These are phyloP conservation scores for Meda fulgida DNA, from an alignment of 2,797 vertebrate genomes.

Conservation along the genomic window DNA sequence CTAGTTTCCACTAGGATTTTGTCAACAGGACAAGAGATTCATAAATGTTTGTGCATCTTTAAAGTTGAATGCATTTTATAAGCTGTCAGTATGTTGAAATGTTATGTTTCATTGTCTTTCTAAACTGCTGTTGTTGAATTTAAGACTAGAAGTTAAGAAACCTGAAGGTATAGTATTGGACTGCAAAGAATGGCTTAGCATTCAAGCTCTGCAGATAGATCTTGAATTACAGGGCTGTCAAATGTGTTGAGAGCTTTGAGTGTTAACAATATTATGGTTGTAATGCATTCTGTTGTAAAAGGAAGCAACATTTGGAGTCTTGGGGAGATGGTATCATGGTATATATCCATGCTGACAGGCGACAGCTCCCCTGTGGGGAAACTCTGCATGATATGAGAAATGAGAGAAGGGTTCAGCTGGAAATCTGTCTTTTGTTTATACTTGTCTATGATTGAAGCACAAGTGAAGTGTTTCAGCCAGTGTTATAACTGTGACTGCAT, in stretches of 20 bases:
- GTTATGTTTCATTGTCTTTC: background rate
- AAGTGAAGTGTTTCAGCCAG: background rate
- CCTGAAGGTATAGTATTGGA: background rate
- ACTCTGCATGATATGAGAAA: background rate
- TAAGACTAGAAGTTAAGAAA: background rate
- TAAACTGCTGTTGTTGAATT: background rate
- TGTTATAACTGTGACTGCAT: background rate
- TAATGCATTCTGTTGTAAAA: background rate
- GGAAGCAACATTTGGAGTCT: background rate
- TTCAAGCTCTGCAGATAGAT: background rate
- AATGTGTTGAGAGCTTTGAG: background rate
- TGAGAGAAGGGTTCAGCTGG: background rate
- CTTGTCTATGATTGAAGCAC: background rate
- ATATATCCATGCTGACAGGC: constrained; percentile 19
- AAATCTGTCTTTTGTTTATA: constrained; percentile 22
- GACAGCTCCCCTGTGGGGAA: constrained; percentile 6
- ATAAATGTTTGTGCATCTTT: background rate
- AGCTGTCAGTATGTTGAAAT: background rate
- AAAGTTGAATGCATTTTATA: background rate
- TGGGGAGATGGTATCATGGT: constrained; percentile 25
- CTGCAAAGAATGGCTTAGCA: background rate
- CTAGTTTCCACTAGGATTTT: background rate
- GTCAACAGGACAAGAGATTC: background rate
- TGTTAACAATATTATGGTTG: background rate
- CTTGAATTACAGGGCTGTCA: background rate